phyloP scores from a whole-genome alignment of 2,888 invertebrate species.

The Cybosia mesomella region DNA sequence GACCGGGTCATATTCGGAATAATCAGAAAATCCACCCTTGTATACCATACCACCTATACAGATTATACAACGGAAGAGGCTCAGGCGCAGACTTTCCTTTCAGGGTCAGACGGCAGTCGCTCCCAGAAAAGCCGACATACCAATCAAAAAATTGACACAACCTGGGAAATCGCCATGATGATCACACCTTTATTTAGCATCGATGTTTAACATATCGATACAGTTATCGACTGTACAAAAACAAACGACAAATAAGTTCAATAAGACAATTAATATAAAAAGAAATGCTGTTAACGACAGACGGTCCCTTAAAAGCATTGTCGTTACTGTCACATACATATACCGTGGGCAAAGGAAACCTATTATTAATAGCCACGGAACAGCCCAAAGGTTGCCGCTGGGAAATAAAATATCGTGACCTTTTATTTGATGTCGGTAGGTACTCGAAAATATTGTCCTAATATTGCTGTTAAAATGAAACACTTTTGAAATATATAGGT shows the following conservation, averaged over 20 bases:
- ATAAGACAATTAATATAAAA: slow-evolving; percentile 63
- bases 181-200: background rate
- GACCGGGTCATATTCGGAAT: too few relatives aligned
- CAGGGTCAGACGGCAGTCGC: too few relatives aligned
- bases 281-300: slow-evolving; percentile 64
- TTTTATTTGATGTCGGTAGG: slow-evolving; percentile 63
- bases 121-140: too few relatives aligned
- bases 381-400: slow-evolving; percentile 66
- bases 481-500: slow-evolving; percentile 32
- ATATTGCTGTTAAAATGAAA: slow-evolving; percentile 31
- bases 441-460: slow-evolving; percentile 51
- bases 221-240: background rate
- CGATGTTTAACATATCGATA: background rate
- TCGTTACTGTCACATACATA: slow-evolving; percentile 83
- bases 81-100: too few relatives aligned
- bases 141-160: too few relatives aligned
- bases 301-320: slow-evolving; percentile 75
- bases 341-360: slow-evolving; percentile 73
- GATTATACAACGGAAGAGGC: too few relatives aligned
- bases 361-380: slow-evolving; percentile 78
- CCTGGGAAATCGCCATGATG: too few relatives aligned
- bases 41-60: too few relatives aligned
- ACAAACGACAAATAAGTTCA: slow-evolving; percentile 7
- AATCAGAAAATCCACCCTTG: too few relatives aligned
- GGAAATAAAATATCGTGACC: slow-evolving; percentile 74